Conservation (phyloP, 2,113 vertebrate species). For the Oryzias curvinotus region DNA sequence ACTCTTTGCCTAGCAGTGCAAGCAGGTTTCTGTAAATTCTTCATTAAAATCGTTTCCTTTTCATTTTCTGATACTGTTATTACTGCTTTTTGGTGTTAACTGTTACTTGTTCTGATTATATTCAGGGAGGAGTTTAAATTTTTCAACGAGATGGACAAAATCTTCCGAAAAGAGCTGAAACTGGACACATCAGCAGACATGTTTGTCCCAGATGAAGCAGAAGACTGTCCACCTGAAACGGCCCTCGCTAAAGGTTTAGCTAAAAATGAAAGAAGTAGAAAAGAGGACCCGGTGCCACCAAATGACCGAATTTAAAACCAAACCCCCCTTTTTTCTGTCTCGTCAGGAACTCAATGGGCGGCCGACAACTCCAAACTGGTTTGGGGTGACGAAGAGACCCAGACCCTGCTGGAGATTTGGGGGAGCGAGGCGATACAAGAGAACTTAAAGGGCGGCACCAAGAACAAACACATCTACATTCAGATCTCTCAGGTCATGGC, state of each 20-base stretch:
- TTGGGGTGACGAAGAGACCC: conserved; percentile 71
- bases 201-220: conserved; percentile 28
- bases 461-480: conserved; percentile 72
- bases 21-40: too few relatives aligned
- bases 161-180: conserved; percentile 58
- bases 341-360: conserved; percentile 39
- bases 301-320: neutral
- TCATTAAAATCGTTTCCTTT: too few relatives aligned
- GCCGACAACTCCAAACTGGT: conserved; percentile 63
- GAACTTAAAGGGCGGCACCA: conserved; percentile 66
- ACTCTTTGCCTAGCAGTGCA: too few relatives aligned
- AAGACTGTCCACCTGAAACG: conserved; percentile 30
- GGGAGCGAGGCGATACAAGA: conserved; percentile 70
- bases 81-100: too few relatives aligned
- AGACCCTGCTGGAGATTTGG: conserved; percentile 71
- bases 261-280: neutral
- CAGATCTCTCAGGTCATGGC: conserved; percentile 69
- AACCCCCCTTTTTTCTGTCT: neutral
- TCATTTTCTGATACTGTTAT: too few relatives aligned
- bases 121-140: conserved; percentile 72
- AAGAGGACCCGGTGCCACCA: too few relatives aligned
- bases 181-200: conserved; percentile 21
- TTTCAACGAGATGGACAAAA: conserved; percentile 69
- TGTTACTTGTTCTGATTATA: neutral
- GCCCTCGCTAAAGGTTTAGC: conserved; percentile 53